These are phyloP conservation scores for Tragulus kanchil DNA, from an alignment of 2,113 vertebrate species.

Conservation along the genomic window DNA sequence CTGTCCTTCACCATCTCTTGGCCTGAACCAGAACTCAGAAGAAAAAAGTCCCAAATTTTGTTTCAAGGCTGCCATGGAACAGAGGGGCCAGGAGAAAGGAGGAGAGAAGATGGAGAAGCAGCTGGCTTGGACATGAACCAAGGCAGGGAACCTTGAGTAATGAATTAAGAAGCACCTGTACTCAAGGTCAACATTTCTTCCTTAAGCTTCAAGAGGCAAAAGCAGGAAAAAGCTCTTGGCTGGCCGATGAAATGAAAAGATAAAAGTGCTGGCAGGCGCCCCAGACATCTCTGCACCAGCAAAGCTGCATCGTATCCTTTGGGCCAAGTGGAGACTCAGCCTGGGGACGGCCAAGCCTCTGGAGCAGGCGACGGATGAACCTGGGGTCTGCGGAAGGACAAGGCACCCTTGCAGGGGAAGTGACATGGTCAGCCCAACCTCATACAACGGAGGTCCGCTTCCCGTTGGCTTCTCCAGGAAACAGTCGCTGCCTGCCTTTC, in stretches of 20 bases:
- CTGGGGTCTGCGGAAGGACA: conserved; percentile 60
- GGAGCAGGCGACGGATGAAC: neutral
- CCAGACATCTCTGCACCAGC: conserved; percentile 72
- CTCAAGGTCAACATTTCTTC: conserved; percentile 60
- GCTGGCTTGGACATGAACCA: neutral
- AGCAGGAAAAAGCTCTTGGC: conserved; percentile 68
- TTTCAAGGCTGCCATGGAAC: neutral
- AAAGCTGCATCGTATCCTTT: conserved; percentile 36
- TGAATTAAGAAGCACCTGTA: neutral
- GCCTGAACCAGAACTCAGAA: neutral
- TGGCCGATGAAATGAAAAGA: conserved; percentile 79
- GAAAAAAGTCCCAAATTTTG: neutral
- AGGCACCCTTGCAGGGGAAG: conserved; percentile 23
- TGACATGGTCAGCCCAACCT: conserved; percentile 52
- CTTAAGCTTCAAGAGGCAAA: conserved; percentile 34
- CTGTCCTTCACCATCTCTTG: too few species aligned
- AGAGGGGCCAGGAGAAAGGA: neutral
- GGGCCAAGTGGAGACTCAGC: conserved; percentile 18
- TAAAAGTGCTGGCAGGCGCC: conserved; percentile 80
- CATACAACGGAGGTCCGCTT: neutral
- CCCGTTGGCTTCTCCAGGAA: neutral
- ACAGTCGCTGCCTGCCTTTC: neutral
- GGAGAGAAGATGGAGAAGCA: neutral
- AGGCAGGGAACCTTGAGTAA: neutral
- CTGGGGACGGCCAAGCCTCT: neutral